Evolutionary conservation across 1,140 invertebrate species (phyloP), one percentile per base, ranked within the genome.

Genomic region (Rhizoglyphus robini): DNA sequence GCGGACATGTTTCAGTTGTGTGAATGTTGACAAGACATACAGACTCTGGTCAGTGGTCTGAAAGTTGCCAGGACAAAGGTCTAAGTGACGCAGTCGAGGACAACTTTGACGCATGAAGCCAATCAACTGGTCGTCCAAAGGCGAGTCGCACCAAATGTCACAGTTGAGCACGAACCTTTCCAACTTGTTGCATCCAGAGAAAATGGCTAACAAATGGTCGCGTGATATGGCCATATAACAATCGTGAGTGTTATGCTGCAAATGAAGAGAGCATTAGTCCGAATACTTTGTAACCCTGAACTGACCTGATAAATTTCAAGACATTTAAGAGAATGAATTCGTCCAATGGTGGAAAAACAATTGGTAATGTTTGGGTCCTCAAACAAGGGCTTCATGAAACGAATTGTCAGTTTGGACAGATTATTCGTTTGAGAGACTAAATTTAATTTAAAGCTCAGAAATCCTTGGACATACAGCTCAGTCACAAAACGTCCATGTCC

Each of bases 201-300:
- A 31, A n/a, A 64, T 64, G 20, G 41, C 1, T 27, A 34, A 31
- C 23, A 64, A 2, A 15, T 64, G 51, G 4, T 48, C 27, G 13
- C n/a, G 4, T 25, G 61, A 36, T 25, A 64, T 18, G 11, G 63
- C 1, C 18, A 51, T 20, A 11, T 11, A 49, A 20, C 46, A 18
- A 57, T 64, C 63, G 46, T 64, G 41, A 25, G 63, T 48, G 41
- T 64, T 64, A 38, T 49, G 29, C 63, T 64, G 47, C 18, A 4
- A 59, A 3, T 2, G 8, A 48, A 34, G 18, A 36, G 2, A 34
- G n/a, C 2, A 18, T 61, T 34, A 32, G 29, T 54, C 1, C 25
- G 25, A 51, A 3, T n/a, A 54, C 13, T 25, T 54, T 54, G 11
- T 18, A 23, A 3, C 15, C 5, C 25, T 20, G 8, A 13, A 51